These are phyloP conservation scores for Montipora cactus DNA, from an alignment of 64 coral and sea anemone species.

Conservation along the genomic window DNA sequence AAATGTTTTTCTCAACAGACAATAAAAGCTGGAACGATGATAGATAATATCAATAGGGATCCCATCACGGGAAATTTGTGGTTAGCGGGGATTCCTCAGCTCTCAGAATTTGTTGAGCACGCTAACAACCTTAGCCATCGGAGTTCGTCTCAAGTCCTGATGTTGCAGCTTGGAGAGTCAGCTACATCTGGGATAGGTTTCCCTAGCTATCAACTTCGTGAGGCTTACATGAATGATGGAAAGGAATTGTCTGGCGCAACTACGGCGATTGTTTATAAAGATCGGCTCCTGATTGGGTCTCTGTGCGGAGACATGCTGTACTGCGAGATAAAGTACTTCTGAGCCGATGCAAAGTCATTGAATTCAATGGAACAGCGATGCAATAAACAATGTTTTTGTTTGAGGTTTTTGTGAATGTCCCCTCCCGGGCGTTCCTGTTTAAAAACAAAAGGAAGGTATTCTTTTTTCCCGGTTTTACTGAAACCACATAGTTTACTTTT, in stretches of 20 bases:
- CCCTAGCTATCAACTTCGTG: slow-evolving; percentile 68
- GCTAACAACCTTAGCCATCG: slow-evolving; percentile 62
- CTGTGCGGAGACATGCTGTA: slow-evolving; percentile 70
- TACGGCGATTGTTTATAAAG: slow-evolving; percentile 55
- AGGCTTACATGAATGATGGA: slow-evolving; percentile 81
- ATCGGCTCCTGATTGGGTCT: slow-evolving; percentile 76
- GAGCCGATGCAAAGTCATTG: background rate
- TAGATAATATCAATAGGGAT: slow-evolving; percentile 81
- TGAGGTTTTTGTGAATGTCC: background rate
- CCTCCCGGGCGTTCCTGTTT: too few relatives aligned
- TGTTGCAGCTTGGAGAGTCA: slow-evolving; percentile 44
- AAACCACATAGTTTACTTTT: too few relatives aligned
- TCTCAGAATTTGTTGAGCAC: slow-evolving; percentile 48
- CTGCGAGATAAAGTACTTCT: slow-evolving; percentile 68
- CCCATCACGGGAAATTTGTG: slow-evolving; percentile 55
- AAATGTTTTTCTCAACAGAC: slow-evolving; percentile 13
- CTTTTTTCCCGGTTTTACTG: too few relatives aligned
- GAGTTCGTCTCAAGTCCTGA: slow-evolving; percentile 69
- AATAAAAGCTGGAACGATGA: slow-evolving; percentile 56
- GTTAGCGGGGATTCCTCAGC: slow-evolving; percentile 39
- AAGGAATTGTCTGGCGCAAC: slow-evolving; percentile 32
- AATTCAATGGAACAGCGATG: too few relatives aligned
- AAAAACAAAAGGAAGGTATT: too few relatives aligned
- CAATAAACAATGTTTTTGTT: background rate
- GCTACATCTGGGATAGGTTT: slow-evolving; percentile 34